Percentiles rank a stretch among this genome's conserved stretches.
phyloP scores from a whole-genome alignment of 2,888 invertebrate genomes.

The Julus scandinavius region DNA sequence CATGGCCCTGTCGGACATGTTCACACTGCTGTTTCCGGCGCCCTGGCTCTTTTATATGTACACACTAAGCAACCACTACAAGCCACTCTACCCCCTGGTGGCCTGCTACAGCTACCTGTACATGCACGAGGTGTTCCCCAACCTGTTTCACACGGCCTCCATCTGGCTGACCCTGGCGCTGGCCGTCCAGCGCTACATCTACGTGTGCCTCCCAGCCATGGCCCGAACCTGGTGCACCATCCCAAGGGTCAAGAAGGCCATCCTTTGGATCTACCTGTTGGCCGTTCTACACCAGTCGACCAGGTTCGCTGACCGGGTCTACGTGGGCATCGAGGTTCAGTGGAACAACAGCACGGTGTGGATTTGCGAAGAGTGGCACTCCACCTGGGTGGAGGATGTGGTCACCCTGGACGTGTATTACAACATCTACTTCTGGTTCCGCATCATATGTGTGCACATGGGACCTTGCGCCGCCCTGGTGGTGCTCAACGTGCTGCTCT shows the following conservation, averaged over 20 bases:
- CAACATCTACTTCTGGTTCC: conserved; percentile 83
- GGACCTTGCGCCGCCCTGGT: conserved; percentile 89
- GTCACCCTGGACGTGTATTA: conserved; percentile 81
- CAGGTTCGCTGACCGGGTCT: conserved; percentile 80
- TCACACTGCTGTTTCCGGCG: conserved; percentile 88
- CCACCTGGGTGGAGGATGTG: conserved; percentile 77
- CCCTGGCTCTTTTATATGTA: conserved; percentile 94
- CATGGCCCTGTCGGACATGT: conserved; percentile 96
- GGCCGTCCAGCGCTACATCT: conserved; percentile 93
- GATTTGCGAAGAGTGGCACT: conserved; percentile 66
- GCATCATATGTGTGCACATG: conserved; percentile 91
- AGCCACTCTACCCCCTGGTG: conserved; percentile 78
- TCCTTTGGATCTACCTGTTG: conserved; percentile 79
- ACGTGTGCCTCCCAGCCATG: conserved; percentile 90
- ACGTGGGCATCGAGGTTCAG: conserved; percentile 72
- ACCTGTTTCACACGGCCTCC: conserved; percentile 91
- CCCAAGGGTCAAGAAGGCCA: conserved; percentile 80
- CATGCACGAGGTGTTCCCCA: conserved; percentile 73
- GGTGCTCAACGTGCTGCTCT: conserved; percentile 86
- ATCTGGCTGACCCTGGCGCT: conserved; percentile 92
- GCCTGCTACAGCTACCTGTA: conserved; percentile 80
- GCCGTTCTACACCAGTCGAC: conserved; percentile 86
- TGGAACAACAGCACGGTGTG: conserved; percentile 73
- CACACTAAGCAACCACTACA: conserved; percentile 87
- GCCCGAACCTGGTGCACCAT: conserved; percentile 80